Evolutionary conservation across 2,888 invertebrate species (phyloP).

Genomic region (Oxycera nigricornis): DNA sequence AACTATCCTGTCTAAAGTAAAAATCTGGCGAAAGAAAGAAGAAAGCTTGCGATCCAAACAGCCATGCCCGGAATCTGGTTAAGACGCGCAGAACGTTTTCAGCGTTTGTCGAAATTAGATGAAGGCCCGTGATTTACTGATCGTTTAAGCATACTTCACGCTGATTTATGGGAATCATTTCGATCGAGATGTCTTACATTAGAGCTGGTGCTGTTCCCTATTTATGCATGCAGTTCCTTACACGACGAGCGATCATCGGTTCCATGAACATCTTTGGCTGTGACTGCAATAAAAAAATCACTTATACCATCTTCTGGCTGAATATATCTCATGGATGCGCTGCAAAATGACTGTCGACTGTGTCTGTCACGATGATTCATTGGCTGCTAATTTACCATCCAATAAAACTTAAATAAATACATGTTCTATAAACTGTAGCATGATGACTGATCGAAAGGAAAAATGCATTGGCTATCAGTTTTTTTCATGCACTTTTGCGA

Average conservation of each 20-base stretch:
- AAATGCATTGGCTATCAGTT: too few relatives aligned
- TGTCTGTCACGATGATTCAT: conserved; percentile 7
- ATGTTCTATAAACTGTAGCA: too few relatives aligned
- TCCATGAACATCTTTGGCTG: neutral
- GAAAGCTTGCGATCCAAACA: conserved; percentile 12
- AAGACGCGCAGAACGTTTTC: neutral
- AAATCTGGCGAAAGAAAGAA: neutral
- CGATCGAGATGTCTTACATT: conserved; percentile 29
- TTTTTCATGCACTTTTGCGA: too few relatives aligned
- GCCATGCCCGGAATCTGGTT: neutral
- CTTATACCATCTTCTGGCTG: conserved; percentile 3
- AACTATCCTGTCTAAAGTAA: neutral
- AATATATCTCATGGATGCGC: neutral
- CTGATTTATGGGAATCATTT: conserved; percentile 35
- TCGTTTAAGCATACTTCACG: conserved; percentile 27
- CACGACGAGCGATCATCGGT: conserved; percentile 10
- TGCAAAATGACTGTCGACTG: neutral
- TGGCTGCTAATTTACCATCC: neutral
- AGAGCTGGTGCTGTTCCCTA: neutral
- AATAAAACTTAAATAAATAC: neutral
- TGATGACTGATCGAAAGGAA: too few relatives aligned
- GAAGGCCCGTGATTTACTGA: conserved; percentile 37
- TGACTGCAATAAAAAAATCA: neutral
- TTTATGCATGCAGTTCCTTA: neutral
- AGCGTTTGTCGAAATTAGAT: conserved; percentile 24